Evolutionary conservation across 2,113 vertebrate species (phyloP), one percentile per base, ranked within the genome.

Genomic region (Myotis davidii): DNA sequence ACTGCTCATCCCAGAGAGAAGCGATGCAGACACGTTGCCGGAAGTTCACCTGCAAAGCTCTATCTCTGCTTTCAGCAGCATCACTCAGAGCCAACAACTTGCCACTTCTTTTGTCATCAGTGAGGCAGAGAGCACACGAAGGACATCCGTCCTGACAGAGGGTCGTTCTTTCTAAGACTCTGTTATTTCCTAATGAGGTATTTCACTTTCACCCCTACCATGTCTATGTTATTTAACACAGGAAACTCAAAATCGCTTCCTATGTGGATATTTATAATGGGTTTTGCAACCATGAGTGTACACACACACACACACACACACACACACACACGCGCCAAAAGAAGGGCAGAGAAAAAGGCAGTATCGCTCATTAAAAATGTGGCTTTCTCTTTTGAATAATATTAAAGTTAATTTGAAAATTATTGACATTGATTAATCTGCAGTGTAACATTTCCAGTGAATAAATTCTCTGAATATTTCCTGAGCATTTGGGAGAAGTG

Each of bases 171-270:
- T 76, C 54, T 61, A 59, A 73, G 45, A 82, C 13, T 25, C 42
- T 37, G 59, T 96, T 42, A 86, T 91, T 94, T 95, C 20, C 73
- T 74, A 72, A 5, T 67, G 18, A 96, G 6, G 59, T 92, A 84
- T 77, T 69, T 96, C 39, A 59, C 65, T 91, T 61, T 91, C 3
- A 20, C 61, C 13, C 21, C 39, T 83, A 67, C 13, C 27, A 4
- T 81, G 18, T 70, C n/a, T 85, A 50, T 4, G 90, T 29, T 54
- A 92, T 88, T 94, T 96, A 94, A 72, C 32, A 65, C 3, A 61
- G 59, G 67, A 92, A 90, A 86, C 32, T 61, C 52, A 20, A 79
- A 88, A 56, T 96, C 34, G 90, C 72, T 93, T 72, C 61, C 93
- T 81, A 23, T 29, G 86, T 67, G 56, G 59, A n/a, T 91, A 64